Base-by-base conservation (phyloP, 2,888 invertebrate genomes). In the Dione juno region DNA sequence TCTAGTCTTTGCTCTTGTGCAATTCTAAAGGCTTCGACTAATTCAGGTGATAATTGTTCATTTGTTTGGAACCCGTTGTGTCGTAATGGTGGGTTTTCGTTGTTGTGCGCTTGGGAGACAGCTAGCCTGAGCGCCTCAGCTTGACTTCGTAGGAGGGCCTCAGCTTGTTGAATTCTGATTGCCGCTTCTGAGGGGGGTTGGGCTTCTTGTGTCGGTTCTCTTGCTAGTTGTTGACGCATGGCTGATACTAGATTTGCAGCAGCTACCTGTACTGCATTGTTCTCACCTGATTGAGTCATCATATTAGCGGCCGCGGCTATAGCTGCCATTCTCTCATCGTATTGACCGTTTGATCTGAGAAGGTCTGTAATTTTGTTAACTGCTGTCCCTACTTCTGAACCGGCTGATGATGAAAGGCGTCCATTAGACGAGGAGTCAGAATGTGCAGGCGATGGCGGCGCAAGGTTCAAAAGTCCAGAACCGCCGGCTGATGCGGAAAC, bases 381-480 rank as follows among this genome's bases (percentile, higher is more conserved):
- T 71, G 94, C 94, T 75, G 93, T 93, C 68, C 94, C 94, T 67
- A 95, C 94, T 92, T 97, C 97, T 19, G 97, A 96, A 21, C 96
- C 96, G 41, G 96, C 96, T 19, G 97, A 97, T 28, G 97, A 97
- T 10, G 97, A 96, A 7, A 97, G 93, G 69, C 97, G 94, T 66
- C 97, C 97, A 81, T 96, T 97, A 41, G 97, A 97, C 35, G 97
- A 97, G 81, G 97, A 97, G 88, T 97, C 97, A 58, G 97, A 97
- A 87, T 97, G 97, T 21, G 96, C 96, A 53, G 97, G 97, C 50
- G 97, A 97, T 1, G 97, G 97, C 59, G 97, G 97, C 16, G 97
- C 96, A 78, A 97, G 96, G 78, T 94, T 94, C 8, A 95, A 87
- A 2, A 95, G 90, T 3, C 95, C 95, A 3, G 95, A 95, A 11